A percentile compares a stretch with the other conserved stretches of the same genome.
Conservation (phyloP, 2,888 invertebrate genomes). For the Pammene fasciana region DNA sequence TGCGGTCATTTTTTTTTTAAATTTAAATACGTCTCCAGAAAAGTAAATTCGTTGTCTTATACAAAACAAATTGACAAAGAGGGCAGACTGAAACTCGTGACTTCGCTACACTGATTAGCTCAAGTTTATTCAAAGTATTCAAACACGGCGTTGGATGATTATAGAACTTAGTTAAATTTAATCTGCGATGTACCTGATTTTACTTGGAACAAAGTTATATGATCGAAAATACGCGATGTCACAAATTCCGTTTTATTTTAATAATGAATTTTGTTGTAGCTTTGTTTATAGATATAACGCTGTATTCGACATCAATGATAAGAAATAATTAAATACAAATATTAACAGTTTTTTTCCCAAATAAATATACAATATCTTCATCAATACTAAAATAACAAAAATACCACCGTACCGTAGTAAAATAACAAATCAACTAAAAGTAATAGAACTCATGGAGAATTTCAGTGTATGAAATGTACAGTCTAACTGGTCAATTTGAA, state of each 20-base stretch:
- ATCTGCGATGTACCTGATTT: constrained; percentile 10
- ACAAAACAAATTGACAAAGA: not conserved
- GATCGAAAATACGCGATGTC: not conserved
- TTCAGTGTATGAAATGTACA: not conserved
- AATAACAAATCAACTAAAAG: not conserved
- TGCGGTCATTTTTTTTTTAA: not conserved
- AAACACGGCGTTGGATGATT: constrained; percentile 13
- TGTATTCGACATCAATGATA: too few species aligned
- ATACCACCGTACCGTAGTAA: too few species aligned
- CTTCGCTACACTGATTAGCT: not conserved
- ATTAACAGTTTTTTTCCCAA: too few species aligned
- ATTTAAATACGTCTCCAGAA: not conserved
- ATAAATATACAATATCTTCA: too few species aligned
- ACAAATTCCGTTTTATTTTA: not conserved
- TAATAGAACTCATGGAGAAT: not conserved
- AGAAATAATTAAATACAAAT: too few species aligned
- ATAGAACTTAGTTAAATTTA: not conserved
- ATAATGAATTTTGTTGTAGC: not conserved
- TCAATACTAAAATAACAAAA: too few species aligned
- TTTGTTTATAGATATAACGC: too few species aligned
- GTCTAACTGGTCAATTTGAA: constrained; percentile 12
- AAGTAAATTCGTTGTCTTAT: not conserved
- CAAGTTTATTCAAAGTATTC: constrained; percentile 19
- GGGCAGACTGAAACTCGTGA: not conserved
- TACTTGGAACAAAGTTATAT: constrained; percentile 3